A percentile compares a stretch with the other conserved stretches of the same genome.
Conservation (phyloP, 2,888 invertebrate genomes). For the Ametastegia equiseti region DNA sequence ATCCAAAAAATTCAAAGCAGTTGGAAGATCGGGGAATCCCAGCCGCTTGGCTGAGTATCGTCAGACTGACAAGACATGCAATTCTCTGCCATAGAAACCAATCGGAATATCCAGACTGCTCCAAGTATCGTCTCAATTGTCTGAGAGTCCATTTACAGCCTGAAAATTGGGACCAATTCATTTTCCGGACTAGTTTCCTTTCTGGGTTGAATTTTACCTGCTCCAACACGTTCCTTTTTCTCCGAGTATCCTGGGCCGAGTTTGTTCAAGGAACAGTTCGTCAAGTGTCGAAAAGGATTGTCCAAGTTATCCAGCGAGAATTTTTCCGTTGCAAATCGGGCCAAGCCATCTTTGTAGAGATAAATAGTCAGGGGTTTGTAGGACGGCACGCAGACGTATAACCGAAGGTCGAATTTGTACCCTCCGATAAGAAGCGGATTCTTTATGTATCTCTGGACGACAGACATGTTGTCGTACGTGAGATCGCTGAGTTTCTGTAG, state of each 20-base stretch:
- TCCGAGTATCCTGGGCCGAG: conserved; percentile 89
- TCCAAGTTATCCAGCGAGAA: conserved; percentile 90
- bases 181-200: conserved; percentile 7
- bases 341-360: conserved; percentile 92
- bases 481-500: conserved; percentile 86
- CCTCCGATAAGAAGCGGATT: conserved; percentile 89
- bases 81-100: conserved; percentile 90
- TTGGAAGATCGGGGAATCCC: conserved; percentile 85
- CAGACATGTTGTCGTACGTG: conserved; percentile 87
- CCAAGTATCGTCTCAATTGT: conserved; percentile 87
- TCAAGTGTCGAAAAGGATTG: conserved; percentile 91
- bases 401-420: conserved; percentile 94
- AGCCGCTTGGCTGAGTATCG: conserved; percentile 86
- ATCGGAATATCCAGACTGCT: conserved; percentile 84
- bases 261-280: conserved; percentile 95
- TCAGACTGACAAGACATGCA: conserved; percentile 85
- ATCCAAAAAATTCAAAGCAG: conserved; percentile 94
- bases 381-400: conserved; percentile 93
- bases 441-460: conserved; percentile 89
- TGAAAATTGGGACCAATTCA: conserved; percentile 62
- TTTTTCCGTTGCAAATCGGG: conserved; percentile 89
- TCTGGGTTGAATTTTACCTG: conserved; percentile 77
- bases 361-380: conserved; percentile 92
- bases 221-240: conserved; percentile 90
- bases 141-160: conserved; percentile 93